Evolutionary conservation across 2,888 invertebrate genomes (phyloP).

Genomic region (Mimachlamys varia): DNA sequence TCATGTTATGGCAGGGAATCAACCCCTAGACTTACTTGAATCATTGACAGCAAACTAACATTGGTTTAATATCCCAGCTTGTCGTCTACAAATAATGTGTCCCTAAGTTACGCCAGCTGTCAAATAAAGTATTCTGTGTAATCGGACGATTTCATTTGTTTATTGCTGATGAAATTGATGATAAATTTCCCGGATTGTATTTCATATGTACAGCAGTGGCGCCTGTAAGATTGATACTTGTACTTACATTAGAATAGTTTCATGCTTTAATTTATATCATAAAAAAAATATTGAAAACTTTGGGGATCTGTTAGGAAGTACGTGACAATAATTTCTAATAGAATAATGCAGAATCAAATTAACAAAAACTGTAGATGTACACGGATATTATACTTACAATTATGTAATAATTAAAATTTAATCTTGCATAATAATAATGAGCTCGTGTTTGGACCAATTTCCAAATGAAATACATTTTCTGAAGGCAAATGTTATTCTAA

Average conservation of each 20-base stretch:
- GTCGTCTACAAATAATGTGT: not conserved
- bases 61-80: not conserved
- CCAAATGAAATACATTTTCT: too few relatives aligned
- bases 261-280: not conserved
- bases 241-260: not conserved
- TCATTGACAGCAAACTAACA: not conserved
- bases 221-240: not conserved
- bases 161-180: conserved; percentile 19
- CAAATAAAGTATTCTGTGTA: not conserved
- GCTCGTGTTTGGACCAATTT: too few relatives aligned
- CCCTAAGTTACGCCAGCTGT: not conserved
- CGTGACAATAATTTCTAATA: not conserved
- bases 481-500: too few relatives aligned
- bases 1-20: not conserved
- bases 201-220: not conserved
- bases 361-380: not conserved
- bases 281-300: not conserved
- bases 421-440: too few relatives aligned
- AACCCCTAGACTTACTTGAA: not conserved
- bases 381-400: too few relatives aligned
- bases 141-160: not conserved
- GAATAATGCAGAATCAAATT: not conserved
- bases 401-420: too few relatives aligned
- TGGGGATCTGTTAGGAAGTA: not conserved
- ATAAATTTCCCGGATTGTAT: not conserved